phyloP scores from a whole-genome alignment of 2,797 vertebrate genomes.

The Morelia viridis region DNA sequence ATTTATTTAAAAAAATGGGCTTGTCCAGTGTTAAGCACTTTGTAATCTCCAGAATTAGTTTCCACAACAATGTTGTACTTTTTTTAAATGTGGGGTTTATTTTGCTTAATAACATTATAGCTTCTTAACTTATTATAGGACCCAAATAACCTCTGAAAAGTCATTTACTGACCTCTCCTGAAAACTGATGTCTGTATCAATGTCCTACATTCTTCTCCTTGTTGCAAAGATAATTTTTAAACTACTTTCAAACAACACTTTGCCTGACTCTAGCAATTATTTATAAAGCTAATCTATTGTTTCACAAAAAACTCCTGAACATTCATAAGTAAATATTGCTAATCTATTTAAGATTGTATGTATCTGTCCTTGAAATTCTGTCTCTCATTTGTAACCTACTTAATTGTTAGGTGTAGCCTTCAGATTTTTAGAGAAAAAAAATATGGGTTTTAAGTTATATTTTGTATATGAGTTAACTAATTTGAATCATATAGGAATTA shows the following conservation, averaged over 20 bases:
- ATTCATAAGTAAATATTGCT: slow-evolving; percentile 15
- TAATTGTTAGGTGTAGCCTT: slow-evolving; percentile 18
- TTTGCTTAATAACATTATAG: background rate
- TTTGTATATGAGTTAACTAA: background rate
- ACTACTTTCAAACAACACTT: slow-evolving; percentile 1
- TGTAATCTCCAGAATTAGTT: background rate
- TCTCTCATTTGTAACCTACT: slow-evolving; percentile 28
- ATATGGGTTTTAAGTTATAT: slow-evolving; percentile 23
- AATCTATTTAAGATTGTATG: slow-evolving; percentile 11
- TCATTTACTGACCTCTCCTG: background rate
- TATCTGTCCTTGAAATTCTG: slow-evolving; percentile 41
- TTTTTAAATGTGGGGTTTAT: background rate
- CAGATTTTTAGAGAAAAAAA: background rate
- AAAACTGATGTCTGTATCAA: rapidly evolving
- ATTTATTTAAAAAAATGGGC: background rate
- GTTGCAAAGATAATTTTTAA: slow-evolving; percentile 10
- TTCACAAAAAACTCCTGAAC: background rate
- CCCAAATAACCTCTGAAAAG: background rate
- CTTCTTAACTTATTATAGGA: background rate
- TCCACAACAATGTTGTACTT: background rate
- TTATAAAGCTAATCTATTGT: slow-evolving; percentile 64
- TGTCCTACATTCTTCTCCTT: background rate
- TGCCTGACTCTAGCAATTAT: slow-evolving; percentile 34
- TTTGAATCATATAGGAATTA: background rate
- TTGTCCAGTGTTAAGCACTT: background rate